Conservation (phyloP, 2,888 invertebrate genomes). For the Galerucella pusilla region DNA sequence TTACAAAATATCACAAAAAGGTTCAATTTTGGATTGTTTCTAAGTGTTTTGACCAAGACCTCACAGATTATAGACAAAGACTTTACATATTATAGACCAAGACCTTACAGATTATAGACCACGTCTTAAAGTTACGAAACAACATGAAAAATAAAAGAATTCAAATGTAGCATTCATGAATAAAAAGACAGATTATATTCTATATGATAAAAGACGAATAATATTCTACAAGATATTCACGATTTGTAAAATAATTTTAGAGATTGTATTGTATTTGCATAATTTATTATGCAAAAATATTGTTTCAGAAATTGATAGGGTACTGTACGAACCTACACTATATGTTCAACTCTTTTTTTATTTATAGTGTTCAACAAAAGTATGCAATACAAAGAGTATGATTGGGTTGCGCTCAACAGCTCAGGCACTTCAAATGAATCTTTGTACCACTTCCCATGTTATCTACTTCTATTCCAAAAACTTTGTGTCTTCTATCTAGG, state of each 20-base stretch:
- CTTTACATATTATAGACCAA: not conserved
- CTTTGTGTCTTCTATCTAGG: no score
- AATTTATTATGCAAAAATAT: no score
- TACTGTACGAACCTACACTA: no score
- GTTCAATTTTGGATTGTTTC: not conserved
- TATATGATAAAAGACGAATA: not conserved
- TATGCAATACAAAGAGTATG: no score
- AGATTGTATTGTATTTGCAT: not conserved
- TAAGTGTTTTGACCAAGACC: conserved; percentile 15
- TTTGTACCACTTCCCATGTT: no score
- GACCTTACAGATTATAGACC: conserved; percentile 2
- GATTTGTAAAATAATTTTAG: not conserved
- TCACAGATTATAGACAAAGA: not conserved
- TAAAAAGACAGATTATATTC: not conserved
- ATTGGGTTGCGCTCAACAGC: no score
- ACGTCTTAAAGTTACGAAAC: conserved; percentile 1
- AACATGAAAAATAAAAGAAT: not conserved
- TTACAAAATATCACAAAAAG: conserved; percentile 3
- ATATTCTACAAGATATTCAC: not conserved
- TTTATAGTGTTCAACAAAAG: no score
- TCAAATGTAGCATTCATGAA: not conserved
- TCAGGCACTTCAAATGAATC: no score
- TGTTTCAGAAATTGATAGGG: no score
- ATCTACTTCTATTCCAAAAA: no score
- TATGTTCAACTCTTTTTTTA: no score